A percentile compares a stretch with the other conserved stretches of the same genome.
Evolutionary conservation across 2,797 vertebrate species (phyloP).

Genomic region (Phoeniculus purpureus): DNA sequence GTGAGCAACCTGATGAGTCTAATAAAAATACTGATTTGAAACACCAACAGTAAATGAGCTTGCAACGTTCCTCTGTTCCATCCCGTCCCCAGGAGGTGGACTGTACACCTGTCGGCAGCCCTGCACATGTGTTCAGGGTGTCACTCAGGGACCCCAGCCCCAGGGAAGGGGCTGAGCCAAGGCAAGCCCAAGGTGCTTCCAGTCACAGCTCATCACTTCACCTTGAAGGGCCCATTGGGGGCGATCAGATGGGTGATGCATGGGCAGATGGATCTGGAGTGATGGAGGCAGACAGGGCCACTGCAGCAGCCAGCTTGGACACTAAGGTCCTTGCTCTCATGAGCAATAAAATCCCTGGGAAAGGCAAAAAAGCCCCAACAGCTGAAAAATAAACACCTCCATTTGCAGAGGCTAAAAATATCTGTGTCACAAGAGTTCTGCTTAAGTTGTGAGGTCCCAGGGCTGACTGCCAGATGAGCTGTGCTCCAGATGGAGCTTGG

Average conservation of each 20-base stretch:
- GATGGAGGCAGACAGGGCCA: background rate
- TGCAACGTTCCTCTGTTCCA: constrained; percentile 35
- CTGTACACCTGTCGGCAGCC: background rate
- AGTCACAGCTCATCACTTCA: background rate
- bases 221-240: background rate
- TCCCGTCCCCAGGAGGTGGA: background rate
- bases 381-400: background rate
- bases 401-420: background rate
- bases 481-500: fast-evolving
- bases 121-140: background rate
- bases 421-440: background rate
- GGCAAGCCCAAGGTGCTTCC: background rate
- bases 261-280: background rate
- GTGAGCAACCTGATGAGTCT: constrained; percentile 76
- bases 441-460: background rate
- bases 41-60: constrained; percentile 67
- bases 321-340: background rate
- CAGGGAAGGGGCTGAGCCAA: background rate
- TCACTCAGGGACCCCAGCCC: background rate
- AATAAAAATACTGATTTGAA: constrained; percentile 85
- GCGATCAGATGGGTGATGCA: fast-evolving
- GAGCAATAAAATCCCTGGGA: constrained; percentile 10
- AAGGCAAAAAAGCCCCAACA: background rate
- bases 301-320: background rate
- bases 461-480: background rate